phyloP scores from a whole-genome alignment of 2,797 vertebrate genomes.

The Poeciliopsis presidionis region DNA sequence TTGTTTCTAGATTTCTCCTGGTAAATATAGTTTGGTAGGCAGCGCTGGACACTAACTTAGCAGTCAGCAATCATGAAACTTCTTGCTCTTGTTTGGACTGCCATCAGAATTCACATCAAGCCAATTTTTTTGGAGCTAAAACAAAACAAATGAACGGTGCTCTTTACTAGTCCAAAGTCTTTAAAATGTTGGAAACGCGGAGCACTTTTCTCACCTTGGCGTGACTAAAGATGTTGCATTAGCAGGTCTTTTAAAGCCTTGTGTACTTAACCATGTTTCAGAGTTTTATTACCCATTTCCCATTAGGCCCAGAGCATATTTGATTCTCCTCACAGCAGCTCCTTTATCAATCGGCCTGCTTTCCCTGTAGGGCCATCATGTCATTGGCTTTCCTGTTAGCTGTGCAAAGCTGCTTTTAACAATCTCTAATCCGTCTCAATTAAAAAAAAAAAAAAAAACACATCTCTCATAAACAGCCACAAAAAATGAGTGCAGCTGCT shows the following conservation, averaged over 20 bases:
- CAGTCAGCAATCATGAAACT: conserved; percentile 48
- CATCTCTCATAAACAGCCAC: neutral
- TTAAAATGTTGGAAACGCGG: neutral
- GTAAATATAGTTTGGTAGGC: conserved; percentile 13
- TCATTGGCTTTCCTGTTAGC: conserved; percentile 15
- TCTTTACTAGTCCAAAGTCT: neutral
- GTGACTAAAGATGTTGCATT: neutral
- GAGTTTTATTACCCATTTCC: neutral
- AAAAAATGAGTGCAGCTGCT: conserved; percentile 6
- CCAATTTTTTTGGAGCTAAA: neutral
- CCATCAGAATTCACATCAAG: neutral
- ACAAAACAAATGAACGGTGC: neutral
- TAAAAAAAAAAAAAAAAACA: neutral
- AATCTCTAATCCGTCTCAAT: conserved; percentile 24
- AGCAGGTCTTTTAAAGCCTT: conserved; percentile 1
- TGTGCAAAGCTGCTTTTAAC: conserved; percentile 14
- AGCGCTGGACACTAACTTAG: conserved; percentile 23
- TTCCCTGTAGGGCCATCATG: conserved; percentile 3
- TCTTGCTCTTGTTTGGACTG: conserved; percentile 20
- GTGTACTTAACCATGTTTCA: neutral
- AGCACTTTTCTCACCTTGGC: neutral
- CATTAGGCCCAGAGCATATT: neutral
- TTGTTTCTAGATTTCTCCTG: neutral
- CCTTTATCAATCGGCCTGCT: conserved; percentile 12
- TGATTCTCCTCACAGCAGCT: conserved; percentile 19